Conservation (phyloP, 2,888 invertebrate genomes). For the Emmelina monodactyla region DNA sequence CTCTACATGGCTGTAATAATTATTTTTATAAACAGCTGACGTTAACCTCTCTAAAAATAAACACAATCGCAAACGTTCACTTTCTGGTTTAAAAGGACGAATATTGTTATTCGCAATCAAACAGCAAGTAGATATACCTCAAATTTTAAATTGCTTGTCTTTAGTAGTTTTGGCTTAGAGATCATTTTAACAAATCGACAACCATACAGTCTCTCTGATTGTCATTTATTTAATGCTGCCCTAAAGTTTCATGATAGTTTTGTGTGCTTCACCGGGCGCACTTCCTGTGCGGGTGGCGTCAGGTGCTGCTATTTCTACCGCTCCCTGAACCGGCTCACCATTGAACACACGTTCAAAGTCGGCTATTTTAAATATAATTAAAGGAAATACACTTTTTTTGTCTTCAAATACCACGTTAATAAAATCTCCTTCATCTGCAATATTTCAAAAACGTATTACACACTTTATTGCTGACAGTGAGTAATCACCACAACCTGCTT, state of each 20-base stretch:
- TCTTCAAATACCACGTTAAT: too few species aligned
- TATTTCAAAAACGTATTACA: too few species aligned
- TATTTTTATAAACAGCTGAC: conserved; percentile 10
- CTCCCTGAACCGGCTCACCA: conserved; percentile 39
- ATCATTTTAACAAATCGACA: too few species aligned
- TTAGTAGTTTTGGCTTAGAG: not conserved
- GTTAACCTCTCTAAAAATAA: conserved; percentile 18
- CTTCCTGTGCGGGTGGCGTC: conserved; percentile 44
- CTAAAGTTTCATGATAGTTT: too few species aligned
- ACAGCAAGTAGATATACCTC: not conserved
- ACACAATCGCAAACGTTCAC: conserved; percentile 18
- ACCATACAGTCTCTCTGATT: conserved; percentile 9
- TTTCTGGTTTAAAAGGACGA: conserved; percentile 18
- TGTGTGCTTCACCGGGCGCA: conserved; percentile 33
- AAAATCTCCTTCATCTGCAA: too few species aligned
- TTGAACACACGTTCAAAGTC: conserved; percentile 53
- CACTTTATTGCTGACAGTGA: too few species aligned
- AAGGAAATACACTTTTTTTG: conserved; percentile 15
- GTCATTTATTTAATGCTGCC: too few species aligned
- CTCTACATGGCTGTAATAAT: not conserved
- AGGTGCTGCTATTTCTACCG: conserved; percentile 52
- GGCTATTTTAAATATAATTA: conserved; percentile 33
- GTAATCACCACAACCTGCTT: not conserved
- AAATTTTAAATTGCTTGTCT: not conserved
- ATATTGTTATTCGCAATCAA: conserved; percentile 8